Evolutionary conservation across 1,140 invertebrate species (phyloP).

Genomic region (Pinna nobilis): DNA sequence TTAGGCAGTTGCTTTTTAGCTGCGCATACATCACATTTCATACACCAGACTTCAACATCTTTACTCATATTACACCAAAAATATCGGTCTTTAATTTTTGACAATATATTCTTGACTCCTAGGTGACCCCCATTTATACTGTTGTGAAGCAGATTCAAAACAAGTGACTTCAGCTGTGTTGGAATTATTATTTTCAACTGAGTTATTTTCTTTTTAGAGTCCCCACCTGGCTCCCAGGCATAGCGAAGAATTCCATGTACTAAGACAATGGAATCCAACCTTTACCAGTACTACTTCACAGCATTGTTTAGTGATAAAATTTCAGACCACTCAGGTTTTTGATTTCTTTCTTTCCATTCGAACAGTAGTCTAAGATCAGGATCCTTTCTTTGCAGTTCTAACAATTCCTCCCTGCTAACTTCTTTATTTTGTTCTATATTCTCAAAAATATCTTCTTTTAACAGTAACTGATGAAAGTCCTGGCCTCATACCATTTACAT

Average conservation of each 20-base stretch:
- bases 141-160: constrained; percentile 24
- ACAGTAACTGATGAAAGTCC: neutral
- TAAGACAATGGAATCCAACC: constrained; percentile 28
- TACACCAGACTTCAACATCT: constrained; percentile 22
- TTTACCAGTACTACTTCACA: constrained; percentile 35
- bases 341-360: neutral
- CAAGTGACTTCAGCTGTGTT: neutral
- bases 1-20: neutral
- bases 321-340: constrained; percentile 17
- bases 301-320: neutral
- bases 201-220: neutral
- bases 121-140: constrained; percentile 21
- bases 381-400: constrained; percentile 1
- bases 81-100: constrained; percentile 26
- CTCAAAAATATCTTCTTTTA: neutral
- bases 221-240: neutral
- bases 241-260: constrained; percentile 9
- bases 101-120: constrained; percentile 21
- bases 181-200: constrained; percentile 2
- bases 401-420: too few relatives aligned
- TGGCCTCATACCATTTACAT: too few relatives aligned
- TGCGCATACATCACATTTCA: constrained; percentile 31
- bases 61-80: constrained; percentile 21
- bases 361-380: neutral
- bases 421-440: neutral